Base-by-base conservation (phyloP, 2,888 invertebrate species). In the Coelopa pilipes region DNA sequence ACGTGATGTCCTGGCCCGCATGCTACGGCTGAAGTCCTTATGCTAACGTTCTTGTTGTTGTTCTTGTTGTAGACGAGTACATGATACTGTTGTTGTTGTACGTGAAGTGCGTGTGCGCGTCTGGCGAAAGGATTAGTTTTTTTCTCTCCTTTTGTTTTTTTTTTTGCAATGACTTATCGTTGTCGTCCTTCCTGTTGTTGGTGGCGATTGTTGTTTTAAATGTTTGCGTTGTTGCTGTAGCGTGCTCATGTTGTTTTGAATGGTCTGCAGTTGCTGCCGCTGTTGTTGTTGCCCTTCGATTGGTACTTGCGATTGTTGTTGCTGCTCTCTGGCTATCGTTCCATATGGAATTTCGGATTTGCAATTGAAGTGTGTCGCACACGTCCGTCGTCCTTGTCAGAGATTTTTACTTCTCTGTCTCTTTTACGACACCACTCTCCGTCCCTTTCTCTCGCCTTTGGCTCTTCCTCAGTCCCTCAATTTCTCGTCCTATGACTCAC, bases 1-100 rank as follows among this genome's bases (percentile, higher is more conserved):
- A 70, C 60, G 70, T 70, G 70, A 70, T 70, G 21, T 60, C 24
- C 59, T 47, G 65, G 21, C 69, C 69, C 69, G 69, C 69, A 69
- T 69, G 47, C 21, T 59, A 47, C 19, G 13, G 46, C 47, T 2
- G 34, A 34, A 7, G 34, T 34, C 34, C 34, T 34, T 34, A 34
- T 34, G 34, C 34, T 7, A 2, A 34, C 7, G 7, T 34, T 34
- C 4, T 34, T 34, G 34, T 34, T 34, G 34, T 34, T 34, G 34
- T 34, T 34, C 34, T 34, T 34, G 34, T 34, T 34, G 34, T 34
- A 34, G 7, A 34, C 34, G 34, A 4, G 34, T 34, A 34, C 34
- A 4, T 34, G 7, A 4, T 34, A 7, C 7, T 34, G 34, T 34
- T 34, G 34, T 34, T 34, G 4, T 34, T 2, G 34, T 34, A 4